Base-by-base conservation (phyloP, 30 jellyfish, hydroid and myxozoan species). In the Turritopsis rubra region DNA sequence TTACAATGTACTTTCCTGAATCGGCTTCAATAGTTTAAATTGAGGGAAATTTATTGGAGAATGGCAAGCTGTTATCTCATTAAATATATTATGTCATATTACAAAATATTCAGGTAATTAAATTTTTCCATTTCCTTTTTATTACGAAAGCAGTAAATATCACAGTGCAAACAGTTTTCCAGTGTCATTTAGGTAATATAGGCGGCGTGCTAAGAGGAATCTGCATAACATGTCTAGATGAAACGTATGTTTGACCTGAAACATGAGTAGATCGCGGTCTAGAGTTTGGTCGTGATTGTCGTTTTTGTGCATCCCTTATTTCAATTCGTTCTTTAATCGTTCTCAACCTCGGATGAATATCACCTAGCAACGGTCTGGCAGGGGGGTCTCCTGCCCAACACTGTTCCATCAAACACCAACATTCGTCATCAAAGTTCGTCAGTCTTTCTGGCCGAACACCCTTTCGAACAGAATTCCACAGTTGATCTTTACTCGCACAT, bases 331-430 rank as follows among this genome's bases (percentile, higher is more conserved):
- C 99, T 83, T 89, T 93, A 27, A 93, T 93, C 26, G 80, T 75
- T 84, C 81, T 93, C 75, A 93, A 53, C 29, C 87, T 80, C 41
- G 99, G 99, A 28, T 91, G 86, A 29, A 93, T 91, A 26, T 93
- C 94, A 21, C 99, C 99, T 7, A 93, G 94, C 82, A 93, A 73
- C 26, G 99, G 99, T 65, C 99, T 76, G 0, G 95, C 88, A 21
- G 89, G 65, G 18, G 90, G 79, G 73, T 93, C 99, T 1, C 99
- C 99, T 52, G 95, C 80, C 99, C 99, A 93, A 73, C 99, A 93
- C 80, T 93, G 99, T 85, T 93, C 99, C 99, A 93, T 93, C 60
- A 88, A 84, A 60, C 84, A 86, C 99, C 99, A 93, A 79, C 99
- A 93, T n/a, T 93, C 99, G 71, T 93, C 99, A 65, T 93, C 99